These are phyloP conservation scores for Catalaphyllia jardinei DNA, from an alignment of 64 coral and sea anemone genomes.

Conservation along the genomic window DNA sequence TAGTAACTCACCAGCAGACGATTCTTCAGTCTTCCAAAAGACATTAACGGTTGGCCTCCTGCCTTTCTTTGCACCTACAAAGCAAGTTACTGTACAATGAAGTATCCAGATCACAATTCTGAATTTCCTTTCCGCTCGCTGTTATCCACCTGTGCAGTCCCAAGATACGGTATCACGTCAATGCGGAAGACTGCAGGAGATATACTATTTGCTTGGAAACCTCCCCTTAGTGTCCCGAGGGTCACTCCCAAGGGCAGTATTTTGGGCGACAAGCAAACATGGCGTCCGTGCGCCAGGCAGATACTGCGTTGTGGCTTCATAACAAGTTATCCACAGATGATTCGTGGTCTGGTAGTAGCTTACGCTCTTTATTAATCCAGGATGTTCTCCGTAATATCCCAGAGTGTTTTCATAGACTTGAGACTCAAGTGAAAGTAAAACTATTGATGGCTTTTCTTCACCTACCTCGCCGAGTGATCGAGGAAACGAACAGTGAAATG, in stretches of 20 bases:
- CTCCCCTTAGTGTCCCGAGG: slow-evolving; percentile 14
- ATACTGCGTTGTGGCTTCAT: slow-evolving; percentile 88
- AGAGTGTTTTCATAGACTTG: slow-evolving; percentile 96
- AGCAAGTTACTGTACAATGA: not conserved
- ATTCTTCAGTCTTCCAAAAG: slow-evolving; percentile 41
- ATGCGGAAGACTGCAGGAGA: too few relatives aligned
- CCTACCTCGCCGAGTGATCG: slow-evolving; percentile 85
- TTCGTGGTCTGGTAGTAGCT: slow-evolving; percentile 93
- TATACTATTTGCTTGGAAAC: slow-evolving; percentile 22
- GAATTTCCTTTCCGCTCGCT: not conserved
- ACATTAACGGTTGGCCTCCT: not conserved
- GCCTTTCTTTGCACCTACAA: not conserved
- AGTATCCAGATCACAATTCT: not conserved
- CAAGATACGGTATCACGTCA: not conserved
- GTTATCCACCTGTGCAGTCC: slow-evolving; percentile 3
- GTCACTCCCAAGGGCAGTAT: not conserved
- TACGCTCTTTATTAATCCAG: slow-evolving; percentile 86
- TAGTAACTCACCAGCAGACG: too few relatives aligned
- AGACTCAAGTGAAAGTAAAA: slow-evolving; percentile 95
- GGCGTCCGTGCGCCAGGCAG: slow-evolving; percentile 88
- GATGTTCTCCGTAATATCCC: slow-evolving; percentile 95
- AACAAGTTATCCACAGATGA: slow-evolving; percentile 99
- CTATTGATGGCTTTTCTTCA: slow-evolving; percentile 98
- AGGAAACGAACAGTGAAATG: slow-evolving; percentile 89
- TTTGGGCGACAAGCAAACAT: slow-evolving; percentile 41